Base-by-base conservation (phyloP, 2,113 vertebrate genomes). In the Gobio gobio region DNA sequence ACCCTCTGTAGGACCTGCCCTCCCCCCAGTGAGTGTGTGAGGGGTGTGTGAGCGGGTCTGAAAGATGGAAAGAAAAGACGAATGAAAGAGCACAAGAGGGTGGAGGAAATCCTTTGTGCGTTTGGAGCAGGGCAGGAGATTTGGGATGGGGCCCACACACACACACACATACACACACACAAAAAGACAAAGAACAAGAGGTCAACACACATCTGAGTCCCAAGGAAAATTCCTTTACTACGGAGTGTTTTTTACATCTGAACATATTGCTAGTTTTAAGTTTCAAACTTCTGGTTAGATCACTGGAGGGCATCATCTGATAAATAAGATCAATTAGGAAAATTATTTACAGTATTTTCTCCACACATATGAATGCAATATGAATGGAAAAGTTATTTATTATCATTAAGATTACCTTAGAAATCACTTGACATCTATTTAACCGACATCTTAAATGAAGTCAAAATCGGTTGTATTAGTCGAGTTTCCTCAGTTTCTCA, bases 21-120 rank as follows among this genome's bases (percentile, higher is more conserved):
- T 29, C 75, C 76, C 87, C 75, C 84, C 76, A 43, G 66, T 83
- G 86, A 90, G 49, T 72, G 66, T 90, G 81, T 83, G 88, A 89
- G 85, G 85, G 89, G 43, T 70, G 51, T 58, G 45, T 63, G 83
- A 63, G 58, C 18, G 16, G 54, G 14, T 70, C 75, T 64, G 66
- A 80, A 79, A 85, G 77, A 76, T 5, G 36, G 59, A 76, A 61
- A 84, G 66, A 85, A 73, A 58, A 54, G 33, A 45, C 8, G 78
- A 80, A 64, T 81, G 47, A 81, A 66, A 58, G 80, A 24, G 49
- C 80, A 56, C 66, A 72, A 43, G 49, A 66, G 63, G 78, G 64
- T 70, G 83, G 78, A 76, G 82, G 78, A 73, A 70, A 75, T 29
- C 78, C 83, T 72, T 89, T 83, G 80, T 83, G 80, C 1, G 22